Evolutionary conservation across 2,797 vertebrate genomes (phyloP), one percentile per base, ranked within the genome.

Genomic region (Gadopsis bispinosus): DNA sequence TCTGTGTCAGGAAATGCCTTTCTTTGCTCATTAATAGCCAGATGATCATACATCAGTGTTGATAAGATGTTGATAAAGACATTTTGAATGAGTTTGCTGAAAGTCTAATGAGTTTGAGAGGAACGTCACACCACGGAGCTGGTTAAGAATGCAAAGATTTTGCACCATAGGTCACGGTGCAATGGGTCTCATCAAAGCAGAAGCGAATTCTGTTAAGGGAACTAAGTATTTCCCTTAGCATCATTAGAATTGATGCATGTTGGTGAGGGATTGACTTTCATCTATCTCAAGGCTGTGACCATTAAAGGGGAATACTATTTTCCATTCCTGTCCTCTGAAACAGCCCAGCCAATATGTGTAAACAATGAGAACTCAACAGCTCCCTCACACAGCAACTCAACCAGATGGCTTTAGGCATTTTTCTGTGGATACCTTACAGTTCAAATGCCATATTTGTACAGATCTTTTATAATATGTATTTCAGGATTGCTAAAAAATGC

Each of bases 291-390:
- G 29, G 20, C 54, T 73, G 79, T 77, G 76, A 55, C 66, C 69
- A 73, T 81, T 69, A 80, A 78, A 80, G 67, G 60, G 37, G 31
- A 69, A 72, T 26, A 43, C n/a, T 29, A 56, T 63, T 80, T 68
- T 55, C 58, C 48, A 71, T 47, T 56, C 66, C 39, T 64, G 53
- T 64, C 51, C 4, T 54, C 60, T 75, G 59, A 60, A 54, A 73
- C 37, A 55, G 39, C 22, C 14, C 33, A 47, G 66, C 37, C 26
- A 62, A 8, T 17, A 47, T 69, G 20, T 73, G 43, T 66, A 75
- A 75, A 75, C 66, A 64, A 29, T 39, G 33, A 48, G 35, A 61
- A 50, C 37, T 37, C 53, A 62, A 17, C 67, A n/a, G 11, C 16
- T 60, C 41, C 47, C 45, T 65, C n/a, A 29, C 31, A 67, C 50